Base-by-base conservation (phyloP, 2,113 vertebrate species). In the Myotis yumanensis region DNA sequence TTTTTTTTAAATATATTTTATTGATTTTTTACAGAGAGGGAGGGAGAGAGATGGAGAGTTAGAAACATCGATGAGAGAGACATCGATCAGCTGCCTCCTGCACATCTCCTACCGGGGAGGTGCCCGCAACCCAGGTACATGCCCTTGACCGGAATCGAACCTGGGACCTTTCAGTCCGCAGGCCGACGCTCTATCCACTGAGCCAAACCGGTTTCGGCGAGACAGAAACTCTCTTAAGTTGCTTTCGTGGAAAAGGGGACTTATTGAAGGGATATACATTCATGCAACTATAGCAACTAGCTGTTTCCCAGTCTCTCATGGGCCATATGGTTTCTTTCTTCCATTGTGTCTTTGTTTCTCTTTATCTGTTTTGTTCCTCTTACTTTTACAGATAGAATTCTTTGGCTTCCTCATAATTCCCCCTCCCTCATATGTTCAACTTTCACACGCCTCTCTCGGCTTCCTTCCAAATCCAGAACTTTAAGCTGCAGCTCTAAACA, bases 321-420 rank as follows among this genome's bases (percentile, higher is more conserved):
- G 30, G 12, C 37, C 17, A 11, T 30, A 8, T 68, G 62, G 52
- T 86, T 40, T 72, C 72, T 73, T 51, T 85, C 64, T 89, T 75
- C n/a, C 15, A 18, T 12, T 80, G 48, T 64, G 18, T 72, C 64
- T 90, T 37, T 62, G 40, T 48, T 91, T 81, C 48, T 73, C 73
- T 76, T 84, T 88, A 28, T 86, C 57, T 90, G 30, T 76, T 83
- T 96, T 89, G 52, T 95, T 92, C 80, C 80, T 85, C 40, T 76
- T 54, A 32, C 3, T 17, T 72, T 14, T 86, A 35, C 5, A 64
- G 59, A 48, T 52, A 72, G 72, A 89, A 80, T 90, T 88, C 54
- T 91, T 93, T 85, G 37, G 43, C 79, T 96, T 69, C 52, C 57
- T 83, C 23, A 17, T 43, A 59, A 68, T 89, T 91, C 91, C 16